These are phyloP conservation scores for Drosophila phalerata DNA, from an alignment of 2,888 invertebrate genomes.

Conservation along the genomic window DNA sequence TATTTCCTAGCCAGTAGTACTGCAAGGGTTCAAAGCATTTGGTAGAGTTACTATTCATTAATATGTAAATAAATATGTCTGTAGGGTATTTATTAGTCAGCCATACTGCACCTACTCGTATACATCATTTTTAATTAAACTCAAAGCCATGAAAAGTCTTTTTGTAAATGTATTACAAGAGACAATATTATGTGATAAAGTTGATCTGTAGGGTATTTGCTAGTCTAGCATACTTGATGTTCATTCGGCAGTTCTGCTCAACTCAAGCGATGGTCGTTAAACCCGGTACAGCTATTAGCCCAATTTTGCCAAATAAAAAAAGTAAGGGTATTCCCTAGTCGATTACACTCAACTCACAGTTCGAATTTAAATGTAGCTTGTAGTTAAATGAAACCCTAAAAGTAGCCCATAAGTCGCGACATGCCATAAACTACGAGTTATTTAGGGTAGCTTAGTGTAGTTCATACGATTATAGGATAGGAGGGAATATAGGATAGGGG, in stretches of 20 bases:
- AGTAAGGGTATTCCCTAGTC: conserved; percentile 4
- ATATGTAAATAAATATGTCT: not conserved
- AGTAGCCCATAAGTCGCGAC: conserved; percentile 75
- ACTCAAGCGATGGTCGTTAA: not conserved
- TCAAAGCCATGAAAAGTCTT: not conserved
- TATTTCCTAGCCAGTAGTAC: no score
- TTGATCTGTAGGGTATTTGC: not conserved
- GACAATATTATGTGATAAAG: not conserved
- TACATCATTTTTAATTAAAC: not conserved
- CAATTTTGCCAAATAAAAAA: not conserved
- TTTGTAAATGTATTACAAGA: no score
- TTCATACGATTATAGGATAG: not conserved
- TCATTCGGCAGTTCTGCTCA: no score
- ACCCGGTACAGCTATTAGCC: not conserved
- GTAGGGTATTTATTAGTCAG: not conserved
- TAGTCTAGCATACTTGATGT: not conserved
- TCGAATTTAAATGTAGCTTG: not conserved
- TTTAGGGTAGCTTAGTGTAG: conserved; percentile 11
- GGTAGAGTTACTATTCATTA: no score
- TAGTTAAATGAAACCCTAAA: conserved; percentile 69
- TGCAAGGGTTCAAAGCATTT: no score
- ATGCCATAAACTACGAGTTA: conserved; percentile 66
- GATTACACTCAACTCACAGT: not conserved
- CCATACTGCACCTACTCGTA: not conserved
- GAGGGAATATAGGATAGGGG: no score